Percentiles rank a stretch among this genome's conserved stretches.
phyloP scores from a whole-genome alignment of 2,797 vertebrate species.

The Trematomus bernacchii region DNA sequence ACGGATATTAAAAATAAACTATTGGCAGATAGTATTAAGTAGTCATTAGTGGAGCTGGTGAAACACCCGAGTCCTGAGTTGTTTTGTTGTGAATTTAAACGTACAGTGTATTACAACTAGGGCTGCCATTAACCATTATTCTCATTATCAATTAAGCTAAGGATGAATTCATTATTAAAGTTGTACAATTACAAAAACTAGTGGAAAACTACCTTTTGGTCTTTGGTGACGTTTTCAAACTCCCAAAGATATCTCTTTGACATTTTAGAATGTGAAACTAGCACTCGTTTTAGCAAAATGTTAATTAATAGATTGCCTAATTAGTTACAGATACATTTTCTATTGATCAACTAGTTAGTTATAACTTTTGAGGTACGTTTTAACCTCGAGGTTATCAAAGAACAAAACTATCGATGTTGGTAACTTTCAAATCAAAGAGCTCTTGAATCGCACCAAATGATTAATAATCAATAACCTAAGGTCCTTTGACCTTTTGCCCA shows the following conservation, averaged over 20 bases:
- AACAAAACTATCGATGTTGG: conserved; percentile 5
- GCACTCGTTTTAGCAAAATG: too few species aligned
- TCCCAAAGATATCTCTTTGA: not conserved
- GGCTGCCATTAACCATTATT: not conserved
- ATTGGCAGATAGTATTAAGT: conserved; percentile 48
- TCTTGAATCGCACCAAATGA: conserved; percentile 11
- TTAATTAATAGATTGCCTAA: not conserved
- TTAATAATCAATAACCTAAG: not conserved
- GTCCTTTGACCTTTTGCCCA: conserved; percentile 4
- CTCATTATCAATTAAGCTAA: conserved; percentile 11
- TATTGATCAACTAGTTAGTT: not conserved
- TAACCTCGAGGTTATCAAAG: conserved; percentile 13
- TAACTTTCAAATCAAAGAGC: conserved; percentile 30
- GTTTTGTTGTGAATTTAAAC: conserved; percentile 29
- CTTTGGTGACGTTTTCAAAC: not conserved
- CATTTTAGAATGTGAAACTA: too few species aligned
- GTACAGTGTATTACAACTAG: conserved; percentile 25
- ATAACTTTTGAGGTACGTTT: not conserved
- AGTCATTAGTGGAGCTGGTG: conserved; percentile 33
- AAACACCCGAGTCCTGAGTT: conserved; percentile 65
- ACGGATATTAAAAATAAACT: conserved; percentile 23
- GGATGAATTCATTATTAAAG: conserved; percentile 3
- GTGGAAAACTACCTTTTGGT: not conserved
- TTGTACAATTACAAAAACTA: conserved; percentile 10
- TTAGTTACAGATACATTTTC: not conserved